A percentile compares a stretch with the other conserved stretches of the same genome.
These are phyloP conservation scores for Tiliqua scincoides DNA, from an alignment of 2,113 vertebrate species.

Conservation along the genomic window DNA sequence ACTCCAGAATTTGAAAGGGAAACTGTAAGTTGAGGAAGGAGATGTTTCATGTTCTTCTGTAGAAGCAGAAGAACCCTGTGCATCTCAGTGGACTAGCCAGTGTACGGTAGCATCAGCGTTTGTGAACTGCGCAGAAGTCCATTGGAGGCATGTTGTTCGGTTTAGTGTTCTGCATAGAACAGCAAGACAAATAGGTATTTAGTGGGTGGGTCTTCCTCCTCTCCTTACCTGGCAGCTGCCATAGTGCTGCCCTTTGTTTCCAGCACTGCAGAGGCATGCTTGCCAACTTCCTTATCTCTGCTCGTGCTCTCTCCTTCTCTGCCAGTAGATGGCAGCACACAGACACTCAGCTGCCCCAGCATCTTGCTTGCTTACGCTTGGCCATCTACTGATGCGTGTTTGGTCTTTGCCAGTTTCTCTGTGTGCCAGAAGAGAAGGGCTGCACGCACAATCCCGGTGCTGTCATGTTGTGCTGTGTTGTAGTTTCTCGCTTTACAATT, in stretches of 20 bases:
- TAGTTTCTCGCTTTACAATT: too few species aligned
- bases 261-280: too few species aligned
- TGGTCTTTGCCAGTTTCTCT: not conserved
- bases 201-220: not conserved
- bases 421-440: not conserved
- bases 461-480: not conserved
- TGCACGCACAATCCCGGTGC: not conserved
- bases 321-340: not conserved
- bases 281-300: not conserved
- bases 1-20: not conserved
- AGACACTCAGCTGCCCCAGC: not conserved
- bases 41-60: not conserved
- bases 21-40: not conserved
- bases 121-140: too few species aligned
- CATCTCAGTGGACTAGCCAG: too few species aligned
- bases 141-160: not conserved
- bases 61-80: not conserved
- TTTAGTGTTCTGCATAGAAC: not conserved
- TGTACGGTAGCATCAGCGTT: too few species aligned
- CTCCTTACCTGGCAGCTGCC: too few species aligned
- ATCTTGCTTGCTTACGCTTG: not conserved
- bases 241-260: not conserved
- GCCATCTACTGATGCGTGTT: not conserved
- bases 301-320: not conserved
- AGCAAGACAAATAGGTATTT: conserved; percentile 17